Evolutionary conservation across 2,888 invertebrate species (phyloP).

Genomic region (Prionchulus punctatus): DNA sequence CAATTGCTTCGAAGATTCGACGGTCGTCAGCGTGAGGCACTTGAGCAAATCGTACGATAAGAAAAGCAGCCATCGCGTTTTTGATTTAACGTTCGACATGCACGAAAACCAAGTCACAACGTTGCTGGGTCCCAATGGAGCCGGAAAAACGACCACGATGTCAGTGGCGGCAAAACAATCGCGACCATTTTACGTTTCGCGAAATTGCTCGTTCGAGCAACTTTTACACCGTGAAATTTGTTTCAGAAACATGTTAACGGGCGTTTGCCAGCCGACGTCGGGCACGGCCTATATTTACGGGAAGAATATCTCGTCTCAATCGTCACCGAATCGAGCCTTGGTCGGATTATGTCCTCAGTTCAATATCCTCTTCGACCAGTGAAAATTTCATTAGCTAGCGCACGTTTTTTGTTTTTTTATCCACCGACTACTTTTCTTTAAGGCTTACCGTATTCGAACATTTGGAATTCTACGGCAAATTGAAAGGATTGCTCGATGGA

Average conservation of each 20-base stretch:
- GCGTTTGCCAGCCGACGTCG: slow-evolving; percentile 17
- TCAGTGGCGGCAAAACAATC: slow-evolving; percentile 17
- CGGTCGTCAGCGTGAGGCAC: neutral
- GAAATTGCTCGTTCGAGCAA: too few relatives aligned
- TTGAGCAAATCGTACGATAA: neutral
- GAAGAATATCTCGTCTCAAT: slow-evolving; percentile 15
- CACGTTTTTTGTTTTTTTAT: neutral
- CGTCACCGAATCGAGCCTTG: slow-evolving; percentile 20
- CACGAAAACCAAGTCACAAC: slow-evolving; percentile 39
- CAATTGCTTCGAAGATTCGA: neutral
- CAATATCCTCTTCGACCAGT: slow-evolving; percentile 36
- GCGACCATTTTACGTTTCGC: neutral
- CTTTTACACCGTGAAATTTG: neutral
- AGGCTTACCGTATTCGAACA: neutral
- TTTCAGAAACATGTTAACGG: slow-evolving; percentile 20
- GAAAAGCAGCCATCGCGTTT: slow-evolving; percentile 22
- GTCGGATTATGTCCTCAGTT: slow-evolving; percentile 38
- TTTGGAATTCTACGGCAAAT: neutral
- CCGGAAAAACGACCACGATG: slow-evolving; percentile 41
- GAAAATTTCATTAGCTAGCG: slow-evolving; percentile 16
- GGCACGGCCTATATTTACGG: slow-evolving; percentile 20
- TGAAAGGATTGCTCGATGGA: neutral
- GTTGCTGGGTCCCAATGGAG: slow-evolving; percentile 40
- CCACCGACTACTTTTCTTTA: neutral
- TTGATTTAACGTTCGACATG: slow-evolving; percentile 34